Conservation (phyloP, 2,797 vertebrate genomes). For the Rhincodon typus region DNA sequence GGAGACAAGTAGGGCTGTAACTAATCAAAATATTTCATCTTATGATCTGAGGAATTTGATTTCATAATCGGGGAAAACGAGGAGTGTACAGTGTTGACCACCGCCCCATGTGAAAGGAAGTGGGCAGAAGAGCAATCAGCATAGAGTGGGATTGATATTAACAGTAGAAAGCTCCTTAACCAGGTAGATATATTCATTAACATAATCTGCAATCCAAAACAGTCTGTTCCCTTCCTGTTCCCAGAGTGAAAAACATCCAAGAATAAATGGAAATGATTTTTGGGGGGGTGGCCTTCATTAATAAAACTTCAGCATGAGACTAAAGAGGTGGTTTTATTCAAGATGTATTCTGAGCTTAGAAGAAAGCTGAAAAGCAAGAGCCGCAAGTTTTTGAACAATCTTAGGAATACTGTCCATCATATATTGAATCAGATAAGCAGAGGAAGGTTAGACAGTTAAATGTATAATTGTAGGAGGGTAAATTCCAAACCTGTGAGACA, state of each 20-base stretch:
- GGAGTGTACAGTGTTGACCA: neutral
- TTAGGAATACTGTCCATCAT: neutral
- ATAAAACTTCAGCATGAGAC: neutral
- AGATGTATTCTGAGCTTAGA: neutral
- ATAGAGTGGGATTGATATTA: neutral
- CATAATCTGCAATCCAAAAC: neutral
- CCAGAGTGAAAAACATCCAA: neutral
- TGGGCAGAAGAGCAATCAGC: neutral
- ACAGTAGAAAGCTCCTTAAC: neutral
- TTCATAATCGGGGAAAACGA: neutral
- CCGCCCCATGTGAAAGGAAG: neutral
- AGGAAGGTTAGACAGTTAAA: neutral
- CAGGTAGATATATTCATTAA: neutral
- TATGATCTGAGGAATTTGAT: too few species aligned
- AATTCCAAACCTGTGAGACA: neutral
- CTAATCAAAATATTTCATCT: too few species aligned
- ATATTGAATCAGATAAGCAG: neutral
- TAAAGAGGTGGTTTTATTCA: neutral
- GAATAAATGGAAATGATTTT: neutral
- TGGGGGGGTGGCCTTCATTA: neutral
- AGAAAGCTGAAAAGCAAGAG: neutral
- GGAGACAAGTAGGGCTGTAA: too few species aligned
- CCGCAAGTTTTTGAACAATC: neutral
- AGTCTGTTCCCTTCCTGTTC: neutral
- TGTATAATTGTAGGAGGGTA: neutral